These are phyloP conservation scores for Urechis unicinctus DNA, from an alignment of 2,888 invertebrate species.

Conservation along the genomic window DNA sequence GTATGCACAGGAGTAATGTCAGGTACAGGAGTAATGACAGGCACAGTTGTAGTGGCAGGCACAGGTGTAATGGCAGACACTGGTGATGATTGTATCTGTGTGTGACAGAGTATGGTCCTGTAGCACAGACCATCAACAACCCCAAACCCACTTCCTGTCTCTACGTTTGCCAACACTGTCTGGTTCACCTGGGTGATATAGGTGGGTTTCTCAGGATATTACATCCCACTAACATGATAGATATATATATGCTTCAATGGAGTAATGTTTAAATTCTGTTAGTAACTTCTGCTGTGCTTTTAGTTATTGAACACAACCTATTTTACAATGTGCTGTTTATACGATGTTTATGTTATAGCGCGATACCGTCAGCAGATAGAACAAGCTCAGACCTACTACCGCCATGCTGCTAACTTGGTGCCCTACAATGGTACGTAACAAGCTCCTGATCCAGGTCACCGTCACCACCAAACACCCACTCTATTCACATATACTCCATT, in stretches of 20 bases:
- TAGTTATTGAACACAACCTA: neutral
- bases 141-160: constrained; percentile 62
- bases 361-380: constrained; percentile 74
- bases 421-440: constrained; percentile 49
- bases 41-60: too few relatives aligned
- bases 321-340: neutral
- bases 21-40: too few relatives aligned
- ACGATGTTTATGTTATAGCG: constrained; percentile 50
- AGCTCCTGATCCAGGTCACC: neutral
- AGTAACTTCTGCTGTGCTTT: neutral
- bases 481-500: too few relatives aligned
- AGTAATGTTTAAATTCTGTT: neutral
- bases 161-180: constrained; percentile 81
- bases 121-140: constrained; percentile 29
- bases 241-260: too few relatives aligned
- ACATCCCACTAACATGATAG: too few relatives aligned
- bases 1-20: too few relatives aligned
- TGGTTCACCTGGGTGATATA: constrained; percentile 81
- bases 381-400: constrained; percentile 77
- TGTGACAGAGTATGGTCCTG: constrained; percentile 17
- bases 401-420: constrained; percentile 50
- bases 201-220: constrained; percentile 20
- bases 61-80: too few relatives aligned
- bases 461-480: too few relatives aligned
- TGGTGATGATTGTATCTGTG: too few relatives aligned